Conservation (phyloP, 2,113 vertebrate genomes). For the Coreoperca whiteheadi region DNA sequence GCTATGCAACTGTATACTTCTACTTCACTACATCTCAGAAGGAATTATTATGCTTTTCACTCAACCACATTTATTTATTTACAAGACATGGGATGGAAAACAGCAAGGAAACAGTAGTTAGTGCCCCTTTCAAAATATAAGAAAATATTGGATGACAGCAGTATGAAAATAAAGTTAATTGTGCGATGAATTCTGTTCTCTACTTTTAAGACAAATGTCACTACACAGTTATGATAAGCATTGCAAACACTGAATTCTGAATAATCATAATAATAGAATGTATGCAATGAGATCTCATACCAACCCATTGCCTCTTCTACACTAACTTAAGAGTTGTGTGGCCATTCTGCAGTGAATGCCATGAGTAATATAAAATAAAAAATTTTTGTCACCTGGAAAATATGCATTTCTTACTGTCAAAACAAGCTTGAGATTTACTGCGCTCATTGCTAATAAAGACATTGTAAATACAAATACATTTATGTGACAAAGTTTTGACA, state of each 20-base stretch:
- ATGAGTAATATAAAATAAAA: neutral
- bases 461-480: conserved; percentile 4
- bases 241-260: too few relatives aligned
- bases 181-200: neutral
- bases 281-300: neutral
- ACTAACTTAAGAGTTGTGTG: neutral
- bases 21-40: neutral
- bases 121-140: too few relatives aligned
- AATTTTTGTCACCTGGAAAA: neutral
- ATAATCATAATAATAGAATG: neutral
- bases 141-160: too few relatives aligned
- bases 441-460: conserved; percentile 6
- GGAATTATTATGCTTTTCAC: neutral
- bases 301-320: neutral
- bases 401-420: neutral
- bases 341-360: neutral
- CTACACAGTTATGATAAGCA: neutral
- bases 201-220: neutral
- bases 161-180: neutral
- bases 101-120: too few relatives aligned
- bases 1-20: neutral
- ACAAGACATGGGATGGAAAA: too few relatives aligned
- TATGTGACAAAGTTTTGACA: neutral
- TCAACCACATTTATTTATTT: neutral
- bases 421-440: neutral